Conservation (phyloP, 2,113 vertebrate genomes). For the Rana temporaria region DNA sequence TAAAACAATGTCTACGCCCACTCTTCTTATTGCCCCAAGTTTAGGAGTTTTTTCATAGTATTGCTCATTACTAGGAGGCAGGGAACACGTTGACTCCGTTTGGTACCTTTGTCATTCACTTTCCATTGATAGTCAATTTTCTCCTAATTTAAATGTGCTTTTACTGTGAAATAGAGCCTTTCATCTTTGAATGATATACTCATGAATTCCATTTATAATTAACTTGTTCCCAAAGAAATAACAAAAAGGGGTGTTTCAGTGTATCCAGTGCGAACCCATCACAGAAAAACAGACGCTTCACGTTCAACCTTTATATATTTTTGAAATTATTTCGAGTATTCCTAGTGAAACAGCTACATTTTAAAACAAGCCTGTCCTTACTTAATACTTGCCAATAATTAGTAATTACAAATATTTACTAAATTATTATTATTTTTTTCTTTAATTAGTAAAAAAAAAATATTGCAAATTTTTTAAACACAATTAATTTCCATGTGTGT, state of each 20-base stretch:
- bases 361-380: too few species aligned
- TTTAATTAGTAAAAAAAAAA: too few species aligned
- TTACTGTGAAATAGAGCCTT: constrained; percentile 18
- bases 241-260: not conserved
- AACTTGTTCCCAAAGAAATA: constrained; percentile 6
- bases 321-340: too few species aligned
- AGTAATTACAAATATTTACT: too few species aligned
- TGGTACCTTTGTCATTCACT: constrained; percentile 45
- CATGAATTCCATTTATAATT: constrained; percentile 29
- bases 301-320: too few species aligned
- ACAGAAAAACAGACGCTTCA: too few species aligned
- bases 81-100: constrained; percentile 35
- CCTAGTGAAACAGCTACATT: too few species aligned
- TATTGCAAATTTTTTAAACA: too few species aligned
- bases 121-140: constrained; percentile 53
- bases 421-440: too few species aligned
- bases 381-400: too few species aligned
- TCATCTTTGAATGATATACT: constrained; percentile 10
- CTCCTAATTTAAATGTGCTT: constrained; percentile 46
- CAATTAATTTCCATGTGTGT: too few species aligned
- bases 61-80: constrained; percentile 20
- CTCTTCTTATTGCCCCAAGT: constrained; percentile 28
- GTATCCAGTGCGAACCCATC: not conserved
- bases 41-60: constrained; percentile 31
- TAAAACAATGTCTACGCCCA: constrained; percentile 7